Percentiles rank a stretch among this genome's conserved stretches.
These are phyloP conservation scores for Poeciliopsis turneri DNA, from an alignment of 2,797 vertebrate genomes.

Conservation along the genomic window DNA sequence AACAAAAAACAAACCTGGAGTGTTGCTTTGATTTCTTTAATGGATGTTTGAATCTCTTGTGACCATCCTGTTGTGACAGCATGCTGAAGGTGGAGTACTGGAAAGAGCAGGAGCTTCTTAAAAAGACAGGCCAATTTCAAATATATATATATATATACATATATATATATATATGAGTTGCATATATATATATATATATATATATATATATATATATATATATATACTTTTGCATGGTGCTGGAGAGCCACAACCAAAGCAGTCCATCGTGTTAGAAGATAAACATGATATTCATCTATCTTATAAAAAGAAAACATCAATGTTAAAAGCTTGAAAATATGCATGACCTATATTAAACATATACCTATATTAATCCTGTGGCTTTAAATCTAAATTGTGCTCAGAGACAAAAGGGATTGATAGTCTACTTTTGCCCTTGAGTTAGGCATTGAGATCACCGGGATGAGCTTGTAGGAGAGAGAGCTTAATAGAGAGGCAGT, in stretches of 20 bases:
- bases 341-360: constrained; percentile 68
- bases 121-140: no score
- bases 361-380: constrained; percentile 66
- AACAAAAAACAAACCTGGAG: no score
- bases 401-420: constrained; percentile 75
- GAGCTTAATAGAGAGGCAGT: constrained; percentile 18
- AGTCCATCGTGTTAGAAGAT: constrained; percentile 42
- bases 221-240: neutral
- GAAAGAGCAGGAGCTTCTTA: no score
- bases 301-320: constrained; percentile 53
- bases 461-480: constrained; percentile 5
- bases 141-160: no score
- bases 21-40: no score
- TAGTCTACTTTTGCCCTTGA: constrained; percentile 72
- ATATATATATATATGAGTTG: no score
- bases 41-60: no score
- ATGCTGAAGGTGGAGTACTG: no score
- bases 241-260: constrained; percentile 15
- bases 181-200: no score
- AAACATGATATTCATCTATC: constrained; percentile 35
- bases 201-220: no score
- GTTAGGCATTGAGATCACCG: constrained; percentile 29
- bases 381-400: constrained; percentile 69
- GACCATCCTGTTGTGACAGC: no score
- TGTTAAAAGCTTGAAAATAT: constrained; percentile 61